These are phyloP conservation scores for Phyllostomus hastatus DNA, from an alignment of 2,113 vertebrate species.

Conservation along the genomic window DNA sequence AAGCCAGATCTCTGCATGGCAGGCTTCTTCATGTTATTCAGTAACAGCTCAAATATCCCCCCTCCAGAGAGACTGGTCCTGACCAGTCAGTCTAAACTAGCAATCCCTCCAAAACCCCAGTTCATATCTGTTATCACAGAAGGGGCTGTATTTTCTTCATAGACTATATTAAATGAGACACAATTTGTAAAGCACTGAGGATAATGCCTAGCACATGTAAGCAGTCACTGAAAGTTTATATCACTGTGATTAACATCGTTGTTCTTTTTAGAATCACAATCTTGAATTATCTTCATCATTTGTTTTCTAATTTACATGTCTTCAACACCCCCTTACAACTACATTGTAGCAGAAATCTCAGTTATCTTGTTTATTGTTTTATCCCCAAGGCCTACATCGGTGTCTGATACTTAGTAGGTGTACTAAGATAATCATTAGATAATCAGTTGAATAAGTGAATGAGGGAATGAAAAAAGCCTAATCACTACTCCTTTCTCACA, in stretches of 20 bases:
- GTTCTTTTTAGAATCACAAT: neutral
- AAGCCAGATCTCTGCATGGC: neutral
- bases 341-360: neutral
- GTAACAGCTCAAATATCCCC: neutral
- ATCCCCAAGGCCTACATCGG: neutral
- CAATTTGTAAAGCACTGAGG: neutral
- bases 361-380: neutral
- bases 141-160: neutral
- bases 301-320: neutral
- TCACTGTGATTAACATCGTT: neutral
- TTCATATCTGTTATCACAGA: neutral
- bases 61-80: neutral
- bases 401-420: neutral
- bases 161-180: neutral
- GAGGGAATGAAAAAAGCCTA: neutral
- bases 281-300: neutral
- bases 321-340: neutral
- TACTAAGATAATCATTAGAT: neutral
- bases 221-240: neutral
- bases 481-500: rapidly evolving
- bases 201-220: neutral
- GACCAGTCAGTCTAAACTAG: neutral
- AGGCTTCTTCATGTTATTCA: neutral
- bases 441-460: neutral
- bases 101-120: rapidly evolving